phyloP scores from a whole-genome alignment of 2,888 invertebrate genomes.

The Romanomermis culicivorax region DNA sequence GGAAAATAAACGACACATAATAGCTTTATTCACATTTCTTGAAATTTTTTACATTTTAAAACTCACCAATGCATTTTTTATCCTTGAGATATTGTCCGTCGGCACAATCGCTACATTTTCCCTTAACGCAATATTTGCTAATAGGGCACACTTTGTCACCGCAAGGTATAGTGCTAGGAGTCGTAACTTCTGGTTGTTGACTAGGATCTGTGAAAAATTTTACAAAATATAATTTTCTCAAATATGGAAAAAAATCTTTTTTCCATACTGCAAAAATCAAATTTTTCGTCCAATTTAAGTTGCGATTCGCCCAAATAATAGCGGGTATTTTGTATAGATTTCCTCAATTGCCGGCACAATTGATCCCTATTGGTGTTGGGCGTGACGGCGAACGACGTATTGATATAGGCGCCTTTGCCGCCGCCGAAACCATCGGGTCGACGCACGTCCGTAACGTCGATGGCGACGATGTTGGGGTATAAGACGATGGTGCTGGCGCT shows the following conservation, averaged over 20 bases:
- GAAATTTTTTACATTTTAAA: too few relatives aligned
- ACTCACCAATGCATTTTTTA: background rate
- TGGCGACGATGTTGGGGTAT: background rate
- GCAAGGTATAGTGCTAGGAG: background rate
- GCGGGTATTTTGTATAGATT: background rate
- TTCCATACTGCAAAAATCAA: slow-evolving; percentile 1
- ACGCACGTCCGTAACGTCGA: background rate
- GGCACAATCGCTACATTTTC: slow-evolving; percentile 12
- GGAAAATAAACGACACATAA: too few relatives aligned
- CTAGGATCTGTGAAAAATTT: too few relatives aligned
- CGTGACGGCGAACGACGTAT: background rate
- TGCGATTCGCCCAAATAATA: background rate
- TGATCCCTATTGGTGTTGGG: background rate
- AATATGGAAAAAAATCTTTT: too few relatives aligned
- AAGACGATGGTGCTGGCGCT: background rate
- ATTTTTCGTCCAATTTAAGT: background rate
- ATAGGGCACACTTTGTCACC: slow-evolving; percentile 17
- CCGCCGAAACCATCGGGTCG: background rate
- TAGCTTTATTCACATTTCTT: too few relatives aligned
- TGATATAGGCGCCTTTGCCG: background rate
- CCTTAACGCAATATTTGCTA: slow-evolving; percentile 25
- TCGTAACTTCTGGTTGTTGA: too few relatives aligned
- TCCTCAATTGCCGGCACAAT: background rate
- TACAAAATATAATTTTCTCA: too few relatives aligned
- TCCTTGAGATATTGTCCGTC: background rate